phyloP scores from a whole-genome alignment of 2,888 invertebrate genomes.

The Deroplatys truncata region DNA sequence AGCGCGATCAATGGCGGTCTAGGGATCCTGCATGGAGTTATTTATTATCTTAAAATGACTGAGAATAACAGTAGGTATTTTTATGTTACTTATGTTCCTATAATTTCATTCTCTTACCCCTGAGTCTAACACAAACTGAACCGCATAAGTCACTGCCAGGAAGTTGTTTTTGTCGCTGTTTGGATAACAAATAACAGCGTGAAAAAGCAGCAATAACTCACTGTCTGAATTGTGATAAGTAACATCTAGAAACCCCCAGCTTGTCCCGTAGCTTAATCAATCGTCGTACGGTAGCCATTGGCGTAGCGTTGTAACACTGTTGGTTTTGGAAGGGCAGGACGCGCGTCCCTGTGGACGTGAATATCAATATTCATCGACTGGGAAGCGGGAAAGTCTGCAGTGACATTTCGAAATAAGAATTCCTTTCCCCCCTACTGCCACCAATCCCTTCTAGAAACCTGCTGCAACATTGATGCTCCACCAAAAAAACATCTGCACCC shows the following conservation, averaged over 20 bases:
- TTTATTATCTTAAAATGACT: too few relatives aligned
- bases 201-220: background rate
- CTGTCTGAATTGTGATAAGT: background rate
- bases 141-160: background rate
- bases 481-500: background rate
- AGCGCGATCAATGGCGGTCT: too few relatives aligned
- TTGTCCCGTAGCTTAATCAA: background rate
- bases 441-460: background rate
- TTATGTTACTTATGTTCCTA: too few relatives aligned
- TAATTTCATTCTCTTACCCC: too few relatives aligned
- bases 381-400: background rate
- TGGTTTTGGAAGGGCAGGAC: background rate
- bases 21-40: too few relatives aligned
- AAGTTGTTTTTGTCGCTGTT: background rate
- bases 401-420: background rate
- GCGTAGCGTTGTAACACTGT: background rate
- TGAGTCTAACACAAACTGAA: background rate
- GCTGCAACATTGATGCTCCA: background rate
- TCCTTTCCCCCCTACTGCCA: background rate
- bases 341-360: background rate
- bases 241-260: background rate
- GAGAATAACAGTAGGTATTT: too few relatives aligned
- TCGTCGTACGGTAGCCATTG: background rate
- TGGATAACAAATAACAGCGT: background rate
- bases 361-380: constrained; percentile 10